These are phyloP conservation scores for Lithosia quadra DNA, from an alignment of 2,888 invertebrate genomes.

Conservation along the genomic window DNA sequence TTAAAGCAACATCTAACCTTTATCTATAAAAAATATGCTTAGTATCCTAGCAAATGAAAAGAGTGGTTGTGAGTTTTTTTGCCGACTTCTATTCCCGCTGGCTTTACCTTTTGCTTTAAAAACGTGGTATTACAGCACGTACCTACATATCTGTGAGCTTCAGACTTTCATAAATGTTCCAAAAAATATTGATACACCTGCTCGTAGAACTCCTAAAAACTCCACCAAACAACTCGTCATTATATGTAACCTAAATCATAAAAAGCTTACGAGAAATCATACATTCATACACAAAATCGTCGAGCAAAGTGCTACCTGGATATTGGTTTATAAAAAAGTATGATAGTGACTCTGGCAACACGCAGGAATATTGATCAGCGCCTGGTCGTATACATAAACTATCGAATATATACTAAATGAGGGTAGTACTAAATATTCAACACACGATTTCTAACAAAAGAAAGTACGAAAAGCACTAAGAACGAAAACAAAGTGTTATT, in stretches of 20 bases:
- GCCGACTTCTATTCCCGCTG: too few relatives aligned
- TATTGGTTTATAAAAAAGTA: slow-evolving; percentile 35
- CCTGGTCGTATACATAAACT: slow-evolving; percentile 42
- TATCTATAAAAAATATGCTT: too few relatives aligned
- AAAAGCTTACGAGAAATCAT: neutral
- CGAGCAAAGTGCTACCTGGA: slow-evolving; percentile 17
- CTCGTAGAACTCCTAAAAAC: neutral
- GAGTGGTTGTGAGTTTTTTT: too few relatives aligned
- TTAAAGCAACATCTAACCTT: too few relatives aligned
- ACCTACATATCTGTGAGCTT: neutral
- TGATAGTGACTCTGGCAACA: slow-evolving; percentile 40
- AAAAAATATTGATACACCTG: too few relatives aligned
- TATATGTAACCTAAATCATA: too few relatives aligned
- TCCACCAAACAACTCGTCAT: neutral
- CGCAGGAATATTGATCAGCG: slow-evolving; percentile 51
- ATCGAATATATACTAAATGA: slow-evolving; percentile 49
- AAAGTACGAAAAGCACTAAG: slow-evolving; percentile 21
- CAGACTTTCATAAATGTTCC: neutral
- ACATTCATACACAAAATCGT: neutral
- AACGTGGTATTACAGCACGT: too few relatives aligned
- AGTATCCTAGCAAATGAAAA: too few relatives aligned
- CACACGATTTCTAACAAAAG: slow-evolving; percentile 42
- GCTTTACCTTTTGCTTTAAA: too few relatives aligned
- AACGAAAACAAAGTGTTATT: slow-evolving; percentile 19
- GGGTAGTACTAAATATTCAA: slow-evolving; percentile 47